Evolutionary conservation across 1,140 invertebrate genomes (phyloP), one percentile per base, ranked within the genome.

Genomic region (Phortica variegata): DNA sequence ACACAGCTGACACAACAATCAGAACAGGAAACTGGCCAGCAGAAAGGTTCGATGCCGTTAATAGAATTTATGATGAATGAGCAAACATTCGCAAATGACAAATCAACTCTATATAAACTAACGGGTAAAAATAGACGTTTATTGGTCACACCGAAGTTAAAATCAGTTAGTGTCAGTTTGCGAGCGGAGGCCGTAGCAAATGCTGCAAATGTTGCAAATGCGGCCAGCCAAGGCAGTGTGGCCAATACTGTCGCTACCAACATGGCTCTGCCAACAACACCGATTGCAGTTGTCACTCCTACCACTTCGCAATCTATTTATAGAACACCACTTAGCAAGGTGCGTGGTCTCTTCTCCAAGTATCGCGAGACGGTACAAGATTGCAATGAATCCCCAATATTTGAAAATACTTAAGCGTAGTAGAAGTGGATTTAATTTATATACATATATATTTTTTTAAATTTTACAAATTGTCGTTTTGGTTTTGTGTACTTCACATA

Each of bases 331-430:
- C 13, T 47, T 7, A 40, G 33, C 21, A 47, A 47, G 32, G 17
- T 40, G 12, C 46, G 46, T 41, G 46, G 46, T 12, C 38, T 47
- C 13, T 47, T 47, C 13, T 29, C 36, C 33, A 26, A 36, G 16
- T 47, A 40, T 40, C 46, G 46, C 21, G 46, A 47, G n/a, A n/a
- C n/a, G n/a, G n/a, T 31, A 16, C 23, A 26, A 10, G 10, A 26
- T 26, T 26, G 10, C 23, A 26, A 26, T 26, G 23, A 26, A 26
- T 6, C 23, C 5, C 23, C 23, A 26, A 26, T 10, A 10, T 26
- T 10, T 26, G 23, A 26, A n/a, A n/a, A n/a, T n/a, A n/a, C n/a
- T n/a, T n/a, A n/a, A n/a, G n/a, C n/a, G n/a, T n/a, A n/a, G n/a
- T n/a, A n/a, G n/a, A n/a, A n/a, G n/a, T n/a, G n/a, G n/a, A n/a